Evolutionary conservation across 2,797 vertebrate genomes (phyloP).

Genomic region (Bucorvus abyssinicus): DNA sequence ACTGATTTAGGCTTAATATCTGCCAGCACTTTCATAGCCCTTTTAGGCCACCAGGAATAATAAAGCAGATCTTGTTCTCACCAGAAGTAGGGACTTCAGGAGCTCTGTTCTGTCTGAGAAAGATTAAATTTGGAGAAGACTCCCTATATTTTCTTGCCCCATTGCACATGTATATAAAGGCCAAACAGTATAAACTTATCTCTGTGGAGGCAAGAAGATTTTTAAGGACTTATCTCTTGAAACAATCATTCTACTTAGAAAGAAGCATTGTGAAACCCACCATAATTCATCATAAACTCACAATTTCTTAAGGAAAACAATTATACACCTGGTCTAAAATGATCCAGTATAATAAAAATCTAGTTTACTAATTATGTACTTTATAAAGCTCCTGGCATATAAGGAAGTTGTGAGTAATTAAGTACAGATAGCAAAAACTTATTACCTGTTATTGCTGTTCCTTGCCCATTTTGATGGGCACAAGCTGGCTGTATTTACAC

Average conservation of each 20-base stretch:
- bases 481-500: background rate
- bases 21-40: background rate
- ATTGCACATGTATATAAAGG: background rate
- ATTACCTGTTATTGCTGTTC: background rate
- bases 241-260: background rate
- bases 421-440: background rate
- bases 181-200: background rate
- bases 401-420: background rate
- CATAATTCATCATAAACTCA: background rate
- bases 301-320: background rate
- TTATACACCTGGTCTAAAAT: background rate
- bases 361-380: background rate
- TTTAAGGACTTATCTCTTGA: background rate
- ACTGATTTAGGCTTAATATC: background rate
- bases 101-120: background rate
- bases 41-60: background rate
- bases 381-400: background rate
- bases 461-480: background rate
- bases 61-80: background rate
- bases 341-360: background rate
- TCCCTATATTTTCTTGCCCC: background rate
- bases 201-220: background rate
- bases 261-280: background rate
- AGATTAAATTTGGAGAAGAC: background rate
- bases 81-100: background rate